Evolutionary conservation across 2,888 invertebrate species (phyloP).

Genomic region (Leptinotarsa rubiginosa): DNA sequence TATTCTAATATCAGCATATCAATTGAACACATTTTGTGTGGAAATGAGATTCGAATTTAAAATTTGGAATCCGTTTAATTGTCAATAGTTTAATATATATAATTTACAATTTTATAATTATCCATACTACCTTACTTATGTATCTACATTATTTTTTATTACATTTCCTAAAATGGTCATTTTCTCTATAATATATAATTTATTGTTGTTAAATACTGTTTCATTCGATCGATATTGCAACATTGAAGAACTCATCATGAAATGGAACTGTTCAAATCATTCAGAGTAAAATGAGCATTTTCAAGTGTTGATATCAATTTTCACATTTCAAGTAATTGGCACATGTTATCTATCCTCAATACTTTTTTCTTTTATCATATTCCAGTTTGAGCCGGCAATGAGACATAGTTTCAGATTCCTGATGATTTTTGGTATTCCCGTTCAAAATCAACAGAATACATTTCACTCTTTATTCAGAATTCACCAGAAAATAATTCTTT

Average conservation of each 20-base stretch:
- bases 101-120: slow-evolving; percentile 44
- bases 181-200: slow-evolving; percentile 44
- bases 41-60: too few species aligned
- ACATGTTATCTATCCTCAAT: slow-evolving; percentile 1
- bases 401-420: background rate
- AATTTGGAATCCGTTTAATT: slow-evolving; percentile 12
- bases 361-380: background rate
- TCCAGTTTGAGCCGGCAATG: background rate
- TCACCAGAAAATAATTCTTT: background rate
- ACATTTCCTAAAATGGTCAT: slow-evolving; percentile 55
- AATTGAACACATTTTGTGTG: too few species aligned
- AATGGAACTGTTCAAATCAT: background rate
- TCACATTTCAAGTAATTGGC: slow-evolving; percentile 13
- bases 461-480: background rate
- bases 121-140: slow-evolving; percentile 37
- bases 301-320: background rate
- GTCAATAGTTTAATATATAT: slow-evolving; percentile 28
- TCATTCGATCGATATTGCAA: slow-evolving; percentile 31
- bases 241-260: background rate
- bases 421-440: background rate
- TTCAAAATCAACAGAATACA: background rate
- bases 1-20: too few species aligned
- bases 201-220: slow-evolving; percentile 45
- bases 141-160: slow-evolving; percentile 51
- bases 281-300: slow-evolving; percentile 3